Evolutionary conservation across 2,888 invertebrate genomes (phyloP), one percentile per base, ranked within the genome.

Genomic region (Chalcis sispes): DNA sequence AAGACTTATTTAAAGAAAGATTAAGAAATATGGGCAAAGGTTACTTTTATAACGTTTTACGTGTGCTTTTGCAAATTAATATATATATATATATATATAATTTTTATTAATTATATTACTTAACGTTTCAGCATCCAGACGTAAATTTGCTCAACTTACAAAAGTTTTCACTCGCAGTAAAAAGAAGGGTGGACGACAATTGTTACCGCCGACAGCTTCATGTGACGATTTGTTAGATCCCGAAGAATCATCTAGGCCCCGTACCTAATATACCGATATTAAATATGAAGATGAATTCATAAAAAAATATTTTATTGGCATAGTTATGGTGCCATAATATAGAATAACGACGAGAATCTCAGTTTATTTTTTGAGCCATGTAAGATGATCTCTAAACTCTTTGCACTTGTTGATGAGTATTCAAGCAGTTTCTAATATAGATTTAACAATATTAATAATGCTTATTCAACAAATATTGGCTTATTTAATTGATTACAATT

Each of bases 1-100:
- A 95, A 83, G 93, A 91, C 62, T 90, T 91, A 7, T 95, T 95
- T 82, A 94, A 93, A 85, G 95, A 95, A 87, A 91, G 94, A 82
- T 90, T 95, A 73, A 93, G 93, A 89, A 94, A 94, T 87, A 95
- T 95, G 95, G 95, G 95, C 48, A 95, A 95, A 91, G 87, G 93
- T 93, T 1, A 50, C 40, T 59, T 32, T 42, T 48, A 15, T 48
- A 48, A 52, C 25, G 50, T 62, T 67, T 70, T 29, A n/a, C n/a
- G n/a, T n/a, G 5, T 7, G 48, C 27, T 23, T 27, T 58, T n/a
- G n/a, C n/a, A n/a, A 20, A 40, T n/a, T 23, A 40, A n/a, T n/a
- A n/a, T n/a, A n/a, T n/a, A n/a, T n/a, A n/a, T n/a, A 25, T 20
- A 56, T 32, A 50, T 46, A 46, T 46, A 46, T 15, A 15, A 20